Conservation (phyloP, 2,113 vertebrate genomes). For the Proteles cristata region DNA sequence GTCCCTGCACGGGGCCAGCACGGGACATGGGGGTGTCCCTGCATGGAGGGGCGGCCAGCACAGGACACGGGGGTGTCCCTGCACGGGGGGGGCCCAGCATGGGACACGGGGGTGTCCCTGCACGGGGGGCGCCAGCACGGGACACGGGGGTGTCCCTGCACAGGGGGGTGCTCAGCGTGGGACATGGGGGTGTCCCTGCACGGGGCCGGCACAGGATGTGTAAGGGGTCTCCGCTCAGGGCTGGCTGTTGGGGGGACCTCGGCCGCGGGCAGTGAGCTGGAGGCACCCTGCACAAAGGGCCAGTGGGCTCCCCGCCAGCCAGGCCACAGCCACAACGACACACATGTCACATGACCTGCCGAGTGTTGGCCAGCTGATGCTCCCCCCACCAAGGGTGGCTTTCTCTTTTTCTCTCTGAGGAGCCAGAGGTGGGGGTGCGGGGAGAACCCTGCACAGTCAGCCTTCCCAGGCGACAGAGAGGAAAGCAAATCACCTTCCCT, state of each 20-base stretch:
- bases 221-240: too few species aligned
- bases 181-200: too few species aligned
- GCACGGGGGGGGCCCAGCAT: too few species aligned
- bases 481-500: neutral
- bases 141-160: too few species aligned
- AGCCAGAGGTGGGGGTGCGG: fast-evolving
- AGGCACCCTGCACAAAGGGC: neutral
- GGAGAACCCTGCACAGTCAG: neutral
- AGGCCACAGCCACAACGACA: neutral
- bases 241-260: neutral
- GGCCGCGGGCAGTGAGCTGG: fast-evolving
- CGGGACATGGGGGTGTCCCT: too few species aligned
- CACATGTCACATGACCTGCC: fast-evolving
- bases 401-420: neutral
- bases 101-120: too few species aligned
- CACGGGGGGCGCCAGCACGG: too few species aligned
- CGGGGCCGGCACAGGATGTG: neutral
- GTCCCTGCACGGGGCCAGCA: too few species aligned
- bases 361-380: fast-evolving
- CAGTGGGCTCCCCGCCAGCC: neutral
- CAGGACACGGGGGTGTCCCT: too few species aligned
- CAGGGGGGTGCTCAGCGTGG: too few species aligned
- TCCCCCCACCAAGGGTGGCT: neutral
- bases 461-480: neutral
- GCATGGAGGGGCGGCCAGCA: too few species aligned